Evolutionary conservation across 2,113 vertebrate species (phyloP), one percentile per base, ranked within the genome.

Genomic region (Scopus umbretta): DNA sequence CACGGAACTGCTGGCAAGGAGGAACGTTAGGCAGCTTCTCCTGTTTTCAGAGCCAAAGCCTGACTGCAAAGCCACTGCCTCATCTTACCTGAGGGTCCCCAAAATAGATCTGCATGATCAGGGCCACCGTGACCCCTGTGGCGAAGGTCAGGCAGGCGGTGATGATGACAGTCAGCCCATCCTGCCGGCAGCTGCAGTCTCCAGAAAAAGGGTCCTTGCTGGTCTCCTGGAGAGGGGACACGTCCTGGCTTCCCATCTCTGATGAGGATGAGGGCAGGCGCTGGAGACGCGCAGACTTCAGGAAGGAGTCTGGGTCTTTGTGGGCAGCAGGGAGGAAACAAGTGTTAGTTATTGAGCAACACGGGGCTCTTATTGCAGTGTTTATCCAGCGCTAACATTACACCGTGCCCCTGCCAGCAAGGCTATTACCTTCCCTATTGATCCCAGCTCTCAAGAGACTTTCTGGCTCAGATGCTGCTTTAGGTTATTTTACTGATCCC

Each of bases 41-140:
- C 92, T 14, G 13, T 32, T 68, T 47, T 52, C 7, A 3, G 45
- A 66, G 18, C 30, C 30, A 29, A 70, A 76, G 23, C 34, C 23
- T 1, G 5, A 36, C 22, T 7, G 7, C 6, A 65, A 63, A 86
- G n/a, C 36, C 38, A 17, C 53, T 6, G 20, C 6, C 80, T 25
- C 4, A 4, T 61, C 96, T 96, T 94, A 99, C 99, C 99, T 99
- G 99, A 55, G 99, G 99, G 93, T 99, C 99, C 74, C 99, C 99
- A 76, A 99, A 99, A 97, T 99, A 99, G 97, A 99, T 99, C 98
- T 99, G 99, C 98, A 99, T 99, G 92, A 99, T 98, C 52, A 99
- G 98, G 22, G 99, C 99, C 66, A 99, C 98, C 0, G 99, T 99
- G 96, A 99, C 99, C 1, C 99, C 99, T 0, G 97, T 99, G 83